A percentile compares a stretch with the other conserved stretches of the same genome.
These are phyloP conservation scores for Drosophila dives DNA, from an alignment of 2,888 invertebrate genomes.

Conservation along the genomic window DNA sequence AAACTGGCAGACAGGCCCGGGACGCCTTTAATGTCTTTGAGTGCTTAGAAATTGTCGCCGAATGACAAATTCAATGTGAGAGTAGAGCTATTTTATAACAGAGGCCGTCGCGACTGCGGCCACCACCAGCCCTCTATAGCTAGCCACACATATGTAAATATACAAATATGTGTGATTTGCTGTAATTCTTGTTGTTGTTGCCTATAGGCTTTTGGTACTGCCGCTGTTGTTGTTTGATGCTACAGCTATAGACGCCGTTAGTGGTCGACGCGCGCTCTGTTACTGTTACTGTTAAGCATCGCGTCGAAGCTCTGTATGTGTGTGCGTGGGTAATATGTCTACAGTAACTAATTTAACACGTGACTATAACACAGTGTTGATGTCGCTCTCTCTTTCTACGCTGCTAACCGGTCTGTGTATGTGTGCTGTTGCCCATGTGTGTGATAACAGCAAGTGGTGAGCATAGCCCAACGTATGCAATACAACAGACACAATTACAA, in stretches of 20 bases:
- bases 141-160: slow-evolving; percentile 8
- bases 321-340: slow-evolving; percentile 24
- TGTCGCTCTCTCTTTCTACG: slow-evolving; percentile 37
- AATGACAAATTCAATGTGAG: slow-evolving; percentile 71
- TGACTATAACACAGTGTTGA: slow-evolving; percentile 43
- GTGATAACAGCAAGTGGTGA: slow-evolving; percentile 47
- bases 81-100: slow-evolving; percentile 75
- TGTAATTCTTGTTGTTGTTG: slow-evolving; percentile 15
- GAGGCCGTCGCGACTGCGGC: slow-evolving; percentile 36
- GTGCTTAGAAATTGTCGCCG: slow-evolving; percentile 72
- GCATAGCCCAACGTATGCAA: slow-evolving; percentile 36
- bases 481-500: slow-evolving; percentile 15
- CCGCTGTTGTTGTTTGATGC: slow-evolving; percentile 11
- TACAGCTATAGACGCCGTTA: slow-evolving; percentile 22
- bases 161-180: background rate
- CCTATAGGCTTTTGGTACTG: slow-evolving; percentile 5
- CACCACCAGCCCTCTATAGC: slow-evolving; percentile 49
- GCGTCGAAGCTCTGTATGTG: slow-evolving; percentile 12
- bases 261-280: slow-evolving; percentile 11
- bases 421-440: slow-evolving; percentile 6
- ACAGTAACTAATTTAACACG: slow-evolving; percentile 46
- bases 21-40: slow-evolving; percentile 65
- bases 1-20: slow-evolving; percentile 36
- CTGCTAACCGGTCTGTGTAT: background rate
- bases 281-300: slow-evolving; percentile 40